A percentile compares a stretch with the other conserved stretches of the same genome.
These are phyloP conservation scores for Halcyon senegalensis DNA, from an alignment of 2,113 vertebrate genomes.

Conservation along the genomic window DNA sequence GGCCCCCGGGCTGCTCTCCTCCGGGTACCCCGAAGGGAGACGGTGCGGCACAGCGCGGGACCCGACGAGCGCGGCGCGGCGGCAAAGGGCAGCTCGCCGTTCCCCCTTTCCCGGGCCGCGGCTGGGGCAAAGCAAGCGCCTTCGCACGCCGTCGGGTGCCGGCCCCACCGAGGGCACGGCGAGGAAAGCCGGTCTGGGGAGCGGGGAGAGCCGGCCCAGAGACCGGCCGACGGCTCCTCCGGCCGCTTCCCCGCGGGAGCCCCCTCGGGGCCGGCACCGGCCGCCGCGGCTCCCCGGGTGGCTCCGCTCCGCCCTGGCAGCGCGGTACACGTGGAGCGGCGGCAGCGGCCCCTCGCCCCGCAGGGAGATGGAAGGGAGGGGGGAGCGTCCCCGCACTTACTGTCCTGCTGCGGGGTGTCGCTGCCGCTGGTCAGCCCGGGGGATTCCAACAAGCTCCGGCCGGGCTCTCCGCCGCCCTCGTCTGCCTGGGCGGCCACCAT, in stretches of 20 bases:
- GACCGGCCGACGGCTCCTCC: neutral
- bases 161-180: neutral
- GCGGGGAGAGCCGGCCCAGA: neutral
- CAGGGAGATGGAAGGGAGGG: neutral
- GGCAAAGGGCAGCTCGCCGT: neutral
- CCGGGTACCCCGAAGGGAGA: too few species aligned
- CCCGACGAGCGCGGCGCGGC: neutral
- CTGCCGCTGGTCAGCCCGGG: constrained; percentile 96
- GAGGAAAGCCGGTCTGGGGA: neutral
- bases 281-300: neutral
- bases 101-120: neutral
- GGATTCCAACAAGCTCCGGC: constrained; percentile 92
- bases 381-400: constrained; percentile 80
- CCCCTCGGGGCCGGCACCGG: neutral
- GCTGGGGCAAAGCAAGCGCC: neutral
- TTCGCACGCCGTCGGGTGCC: neutral
- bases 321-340: neutral
- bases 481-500: constrained; percentile 91
- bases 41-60: neutral
- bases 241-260: neutral
- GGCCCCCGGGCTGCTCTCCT: neutral
- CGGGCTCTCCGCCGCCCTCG: constrained; percentile 88
- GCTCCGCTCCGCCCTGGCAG: neutral
- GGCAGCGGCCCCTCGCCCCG: neutral
- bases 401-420: constrained; percentile 96